Evolutionary conservation across 1,140 invertebrate species (phyloP).

Genomic region (Drosophila tsacasi): DNA sequence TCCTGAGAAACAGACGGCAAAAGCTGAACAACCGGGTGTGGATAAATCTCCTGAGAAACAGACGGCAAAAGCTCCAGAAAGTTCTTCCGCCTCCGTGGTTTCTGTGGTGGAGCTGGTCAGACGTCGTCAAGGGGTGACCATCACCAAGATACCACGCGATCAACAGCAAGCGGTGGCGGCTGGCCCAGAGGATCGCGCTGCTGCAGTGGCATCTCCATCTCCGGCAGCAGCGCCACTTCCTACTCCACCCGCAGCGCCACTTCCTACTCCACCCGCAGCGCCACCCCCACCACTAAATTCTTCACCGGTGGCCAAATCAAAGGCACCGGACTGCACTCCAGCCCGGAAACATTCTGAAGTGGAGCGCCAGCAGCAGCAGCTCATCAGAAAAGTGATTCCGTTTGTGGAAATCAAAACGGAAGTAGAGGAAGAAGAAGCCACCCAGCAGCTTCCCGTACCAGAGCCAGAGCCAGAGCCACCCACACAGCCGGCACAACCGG

Average conservation of each 20-base stretch:
- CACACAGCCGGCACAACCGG: background rate
- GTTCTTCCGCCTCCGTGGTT: conserved; percentile 29
- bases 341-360: conserved; percentile 42
- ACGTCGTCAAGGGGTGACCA: conserved; percentile 75
- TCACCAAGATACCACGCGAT: conserved; percentile 73
- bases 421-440: conserved; percentile 60
- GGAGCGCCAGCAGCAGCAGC: conserved; percentile 67
- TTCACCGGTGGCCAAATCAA: conserved; percentile 2
- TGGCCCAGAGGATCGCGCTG: background rate
- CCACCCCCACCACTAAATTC: background rate
- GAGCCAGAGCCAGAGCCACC: conserved; percentile 5
- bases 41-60: background rate
- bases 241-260: background rate
- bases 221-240: background rate
- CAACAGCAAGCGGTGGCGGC: conserved; percentile 33
- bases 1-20: background rate
- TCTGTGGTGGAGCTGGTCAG: conserved; percentile 72
- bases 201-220: background rate
- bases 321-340: conserved; percentile 11
- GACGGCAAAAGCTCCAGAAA: background rate
- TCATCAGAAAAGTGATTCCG: conserved; percentile 73
- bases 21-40: background rate
- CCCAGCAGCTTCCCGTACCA: conserved; percentile 2
- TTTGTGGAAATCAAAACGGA: conserved; percentile 84
- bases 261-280: background rate